Percentiles rank a stretch among this genome's conserved stretches.
phyloP scores from a whole-genome alignment of 2,797 vertebrate genomes.

The Tenualosa thibaudeaui region DNA sequence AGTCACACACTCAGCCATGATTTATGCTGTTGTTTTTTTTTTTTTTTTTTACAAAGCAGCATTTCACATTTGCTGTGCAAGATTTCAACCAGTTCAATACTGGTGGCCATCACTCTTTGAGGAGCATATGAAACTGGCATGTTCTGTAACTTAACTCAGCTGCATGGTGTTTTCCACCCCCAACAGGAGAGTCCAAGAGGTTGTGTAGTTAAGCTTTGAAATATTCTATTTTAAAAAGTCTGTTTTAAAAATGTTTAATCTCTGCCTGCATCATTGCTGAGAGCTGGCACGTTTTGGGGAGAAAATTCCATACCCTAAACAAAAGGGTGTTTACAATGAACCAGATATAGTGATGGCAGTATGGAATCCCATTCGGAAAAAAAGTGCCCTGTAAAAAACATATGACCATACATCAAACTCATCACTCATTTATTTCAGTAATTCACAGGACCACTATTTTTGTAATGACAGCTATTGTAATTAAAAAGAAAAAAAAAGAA shows the following conservation, averaged over 20 bases:
- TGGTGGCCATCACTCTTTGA: not conserved
- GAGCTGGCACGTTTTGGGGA: not conserved
- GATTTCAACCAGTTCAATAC: constrained; percentile 12
- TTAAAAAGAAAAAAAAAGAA: constrained; percentile 32
- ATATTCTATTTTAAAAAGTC: constrained; percentile 18
- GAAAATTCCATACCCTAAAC: not conserved
- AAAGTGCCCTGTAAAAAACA: constrained; percentile 66
- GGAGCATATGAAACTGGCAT: not conserved
- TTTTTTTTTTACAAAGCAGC: constrained; percentile 45
- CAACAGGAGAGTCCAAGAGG: not conserved
- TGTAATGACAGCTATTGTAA: constrained; percentile 25
- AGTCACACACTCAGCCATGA: constrained; percentile 43
- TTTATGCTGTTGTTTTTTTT: constrained; percentile 57
- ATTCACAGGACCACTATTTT: constrained; percentile 18
- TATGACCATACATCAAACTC: constrained; percentile 57
- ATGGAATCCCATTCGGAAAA: constrained; percentile 53
- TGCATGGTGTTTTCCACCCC: not conserved
- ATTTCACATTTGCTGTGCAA: not conserved
- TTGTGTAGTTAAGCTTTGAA: constrained; percentile 3
- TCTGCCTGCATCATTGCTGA: not conserved
- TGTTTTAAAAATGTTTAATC: not conserved
- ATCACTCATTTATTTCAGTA: constrained; percentile 28
- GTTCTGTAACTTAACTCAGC: not conserved
- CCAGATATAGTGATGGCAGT: constrained; percentile 2
- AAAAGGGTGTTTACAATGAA: constrained; percentile 2